phyloP scores from a whole-genome alignment of 30 jellyfish, hydroid and myxozoan genomes.

The Rhopilema esculentum region DNA sequence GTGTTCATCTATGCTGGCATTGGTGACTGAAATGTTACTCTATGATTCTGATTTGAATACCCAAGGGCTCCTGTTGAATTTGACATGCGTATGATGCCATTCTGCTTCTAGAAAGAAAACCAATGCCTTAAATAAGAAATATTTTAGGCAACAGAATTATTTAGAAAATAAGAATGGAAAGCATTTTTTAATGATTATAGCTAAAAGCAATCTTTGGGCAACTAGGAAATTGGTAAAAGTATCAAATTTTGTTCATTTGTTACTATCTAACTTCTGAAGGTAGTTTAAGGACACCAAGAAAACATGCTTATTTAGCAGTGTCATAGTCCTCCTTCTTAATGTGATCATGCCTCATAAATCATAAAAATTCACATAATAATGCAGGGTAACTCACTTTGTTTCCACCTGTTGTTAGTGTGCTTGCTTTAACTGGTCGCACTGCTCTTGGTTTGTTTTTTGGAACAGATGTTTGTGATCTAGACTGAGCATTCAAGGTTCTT shows the following conservation, averaged over 20 bases:
- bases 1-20: conserved; percentile 55
- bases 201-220: not conserved
- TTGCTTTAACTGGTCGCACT: not conserved
- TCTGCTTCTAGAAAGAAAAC: conserved; percentile 43
- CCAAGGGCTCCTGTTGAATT: conserved; percentile 37
- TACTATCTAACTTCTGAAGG: too few relatives aligned
- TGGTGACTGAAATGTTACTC: conserved; percentile 69
- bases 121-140: too few relatives aligned
- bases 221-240: not conserved
- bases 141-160: not conserved
- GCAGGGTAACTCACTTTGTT: conserved; percentile 26
- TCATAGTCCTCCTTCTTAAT: too few relatives aligned
- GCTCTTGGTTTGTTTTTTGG: conserved; percentile 17
- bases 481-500: conserved; percentile 50
- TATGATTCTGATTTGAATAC: conserved; percentile 29
- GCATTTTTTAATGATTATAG: not conserved
- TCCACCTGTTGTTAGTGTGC: conserved; percentile 51
- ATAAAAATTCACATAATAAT: too few relatives aligned
- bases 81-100: conserved; percentile 63
- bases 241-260: too few relatives aligned
- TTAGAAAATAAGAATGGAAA: not conserved
- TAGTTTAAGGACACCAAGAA: too few relatives aligned
- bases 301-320: too few relatives aligned
- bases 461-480: conserved; percentile 52
- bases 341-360: too few relatives aligned